Conservation (phyloP, 2,797 vertebrate species). For the Neosalanx taihuensis region DNA sequence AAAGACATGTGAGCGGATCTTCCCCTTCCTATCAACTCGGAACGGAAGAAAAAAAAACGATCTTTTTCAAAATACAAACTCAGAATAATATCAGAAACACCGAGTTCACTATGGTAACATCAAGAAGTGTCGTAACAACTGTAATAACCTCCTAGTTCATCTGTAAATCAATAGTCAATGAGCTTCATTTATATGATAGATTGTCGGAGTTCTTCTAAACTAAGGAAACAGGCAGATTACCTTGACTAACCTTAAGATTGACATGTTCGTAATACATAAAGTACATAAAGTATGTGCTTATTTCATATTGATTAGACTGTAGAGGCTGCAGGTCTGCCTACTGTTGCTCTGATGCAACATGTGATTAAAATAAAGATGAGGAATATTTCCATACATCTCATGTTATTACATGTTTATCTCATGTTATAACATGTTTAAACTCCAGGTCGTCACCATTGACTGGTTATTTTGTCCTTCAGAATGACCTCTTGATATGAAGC, state of each 20-base stretch:
- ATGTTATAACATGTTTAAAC: not conserved
- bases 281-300: constrained; percentile 21
- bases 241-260: constrained; percentile 75
- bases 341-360: not conserved
- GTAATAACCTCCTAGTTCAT: no score
- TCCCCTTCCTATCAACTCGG: constrained; percentile 19
- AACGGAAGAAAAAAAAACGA: not conserved
- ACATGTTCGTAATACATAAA: not conserved
- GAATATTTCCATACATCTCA: not conserved
- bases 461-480: constrained; percentile 77
- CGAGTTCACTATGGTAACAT: not conserved
- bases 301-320: not conserved
- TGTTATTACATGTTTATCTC: not conserved
- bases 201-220: not conserved
- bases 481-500: constrained; percentile 75
- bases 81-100: not conserved
- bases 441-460: constrained; percentile 1
- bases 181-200: not conserved
- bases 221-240: constrained; percentile 50
- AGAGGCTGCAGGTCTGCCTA: not conserved
- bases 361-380: not conserved
- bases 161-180: constrained; percentile 8
- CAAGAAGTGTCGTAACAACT: not conserved
- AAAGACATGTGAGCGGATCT: constrained; percentile 51
- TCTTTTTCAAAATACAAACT: not conserved